Evolutionary conservation across 2,797 vertebrate species (phyloP).

Genomic region (Peromyscus attwateri): DNA sequence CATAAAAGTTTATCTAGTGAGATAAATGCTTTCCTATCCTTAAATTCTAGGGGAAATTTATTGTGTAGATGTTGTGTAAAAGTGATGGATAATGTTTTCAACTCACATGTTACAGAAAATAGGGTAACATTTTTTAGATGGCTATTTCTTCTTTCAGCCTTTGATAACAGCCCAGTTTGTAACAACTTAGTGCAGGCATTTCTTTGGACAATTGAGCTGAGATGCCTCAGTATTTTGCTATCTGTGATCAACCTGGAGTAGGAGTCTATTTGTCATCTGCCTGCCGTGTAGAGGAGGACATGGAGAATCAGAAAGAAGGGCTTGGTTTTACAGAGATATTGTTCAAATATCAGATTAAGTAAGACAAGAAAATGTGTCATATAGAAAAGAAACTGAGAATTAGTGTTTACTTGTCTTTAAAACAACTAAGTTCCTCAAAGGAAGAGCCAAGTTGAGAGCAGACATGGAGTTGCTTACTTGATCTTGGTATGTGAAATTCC

Average conservation of each 20-base stretch:
- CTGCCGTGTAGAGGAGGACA: neutral
- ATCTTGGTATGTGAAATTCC: slow-evolving; percentile 12
- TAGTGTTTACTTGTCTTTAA: slow-evolving; percentile 31
- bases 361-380: slow-evolving; percentile 44
- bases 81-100: slow-evolving; percentile 71
- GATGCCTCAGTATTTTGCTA: slow-evolving; percentile 1
- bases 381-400: slow-evolving; percentile 50
- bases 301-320: neutral
- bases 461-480: neutral
- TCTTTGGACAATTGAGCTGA: slow-evolving; percentile 8
- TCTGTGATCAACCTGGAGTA: slow-evolving; percentile 51
- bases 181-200: slow-evolving; percentile 47
- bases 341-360: slow-evolving; percentile 18
- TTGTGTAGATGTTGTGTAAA: slow-evolving; percentile 56
- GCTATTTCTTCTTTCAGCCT: slow-evolving; percentile 61
- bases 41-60: slow-evolving; percentile 73
- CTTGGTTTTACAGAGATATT: slow-evolving; percentile 39
- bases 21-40: slow-evolving; percentile 58
- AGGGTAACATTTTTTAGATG: slow-evolving; percentile 64
- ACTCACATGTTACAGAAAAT: slow-evolving; percentile 62
- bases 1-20: slow-evolving; percentile 76
- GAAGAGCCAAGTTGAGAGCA: neutral
- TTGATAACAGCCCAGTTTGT: slow-evolving; percentile 49
- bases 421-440: slow-evolving; percentile 38
- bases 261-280: slow-evolving; percentile 37